A percentile compares a stretch with the other conserved stretches of the same genome.
phyloP scores from a whole-genome alignment of 2,888 invertebrate genomes.

The Tipula unca region DNA sequence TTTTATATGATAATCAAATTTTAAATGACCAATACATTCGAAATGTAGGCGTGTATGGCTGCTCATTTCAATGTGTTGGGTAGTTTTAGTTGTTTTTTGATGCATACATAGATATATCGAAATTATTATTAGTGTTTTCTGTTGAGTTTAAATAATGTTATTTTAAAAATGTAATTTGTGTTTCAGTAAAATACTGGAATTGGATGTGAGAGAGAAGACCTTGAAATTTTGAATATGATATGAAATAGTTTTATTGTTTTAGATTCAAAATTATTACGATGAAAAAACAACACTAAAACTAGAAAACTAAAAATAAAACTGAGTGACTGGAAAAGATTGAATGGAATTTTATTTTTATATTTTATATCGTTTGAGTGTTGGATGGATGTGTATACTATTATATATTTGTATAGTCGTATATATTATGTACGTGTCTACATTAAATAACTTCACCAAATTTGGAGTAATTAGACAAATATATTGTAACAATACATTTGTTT shows the following conservation, averaged over 20 bases:
- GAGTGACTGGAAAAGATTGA: background rate
- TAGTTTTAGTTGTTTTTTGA: background rate
- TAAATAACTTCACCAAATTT: background rate
- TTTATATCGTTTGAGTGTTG: background rate
- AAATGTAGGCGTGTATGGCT: background rate
- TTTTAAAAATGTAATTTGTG: background rate
- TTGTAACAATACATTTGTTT: background rate
- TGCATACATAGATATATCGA: background rate
- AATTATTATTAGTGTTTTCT: background rate
- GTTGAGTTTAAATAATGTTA: background rate
- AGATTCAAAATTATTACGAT: background rate
- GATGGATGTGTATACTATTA: background rate
- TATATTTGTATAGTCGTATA: too few species aligned
- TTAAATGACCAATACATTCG: background rate
- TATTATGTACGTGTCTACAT: background rate
- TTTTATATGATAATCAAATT: background rate
- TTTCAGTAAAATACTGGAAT: background rate
- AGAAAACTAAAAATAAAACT: background rate
- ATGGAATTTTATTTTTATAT: background rate
- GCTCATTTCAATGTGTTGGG: background rate
- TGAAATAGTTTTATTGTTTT: background rate
- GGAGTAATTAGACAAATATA: background rate
- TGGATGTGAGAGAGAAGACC: background rate
- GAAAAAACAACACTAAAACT: background rate
- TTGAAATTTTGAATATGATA: background rate